Evolutionary conservation across 1,140 invertebrate genomes (phyloP), one percentile per base, ranked within the genome.

Genomic region (Solen grandis): DNA sequence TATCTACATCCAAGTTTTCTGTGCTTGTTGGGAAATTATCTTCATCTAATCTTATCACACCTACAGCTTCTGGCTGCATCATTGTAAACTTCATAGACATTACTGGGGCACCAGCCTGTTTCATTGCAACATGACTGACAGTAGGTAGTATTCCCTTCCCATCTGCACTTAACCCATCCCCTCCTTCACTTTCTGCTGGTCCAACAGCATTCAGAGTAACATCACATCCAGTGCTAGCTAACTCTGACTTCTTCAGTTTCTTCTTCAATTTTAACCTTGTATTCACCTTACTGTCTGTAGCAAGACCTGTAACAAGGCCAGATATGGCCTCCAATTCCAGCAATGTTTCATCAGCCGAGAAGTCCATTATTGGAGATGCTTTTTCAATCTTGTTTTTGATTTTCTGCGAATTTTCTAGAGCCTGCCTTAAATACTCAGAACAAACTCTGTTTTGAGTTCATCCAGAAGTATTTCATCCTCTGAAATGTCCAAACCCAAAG

Each of bases 331-430:
- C 52, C 54, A 78, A 55, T 46, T 78, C 63, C 16, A 78, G 31
- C 19, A 78, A 36, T 31, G 63, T 68, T 14, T 78, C 54, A 31
- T 78, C 75, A 22, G 75, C 63, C 27, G 75, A 78, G 5, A 68
- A 1, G 46, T 78, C 75, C 50, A 68, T 57, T 31, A 69, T 31
- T 46, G 65, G 63, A 19, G 65, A 69, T 2, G 52, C 63, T 60
- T 78, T 78, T 10, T 27, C 38, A 38, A 68, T 68, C 41, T 60
- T 73, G 35, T 31, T 50, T n/a, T 2, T 31, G 27, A 22, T 19
- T 0, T 3, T 10, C 8, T 36, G 65, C 50, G 38, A 22, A 52
- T 59, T 60, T 52, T 27, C 75, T 33, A 78, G 60, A 41, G 75
- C 75, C 35, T 46, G 55, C 27, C 60, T 68, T 25, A 78, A 50